Percentiles rank a stretch among this genome's conserved stretches.
These are phyloP conservation scores for Spodoptera exigua DNA, from an alignment of 2,888 invertebrate species.

Conservation along the genomic window DNA sequence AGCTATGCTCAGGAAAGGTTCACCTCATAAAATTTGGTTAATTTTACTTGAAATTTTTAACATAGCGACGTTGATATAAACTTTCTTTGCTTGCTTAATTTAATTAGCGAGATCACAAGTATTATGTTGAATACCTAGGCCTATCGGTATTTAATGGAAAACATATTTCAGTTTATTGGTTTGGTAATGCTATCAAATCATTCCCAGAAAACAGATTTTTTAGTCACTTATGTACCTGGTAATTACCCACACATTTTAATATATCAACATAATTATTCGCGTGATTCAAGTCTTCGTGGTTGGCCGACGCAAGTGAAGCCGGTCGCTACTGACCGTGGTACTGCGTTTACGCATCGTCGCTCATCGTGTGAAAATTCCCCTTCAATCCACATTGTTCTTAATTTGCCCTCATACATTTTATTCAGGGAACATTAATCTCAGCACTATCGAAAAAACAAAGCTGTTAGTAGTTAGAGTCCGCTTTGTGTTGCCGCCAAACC, in stretches of 20 bases:
- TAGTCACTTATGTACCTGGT: slow-evolving; percentile 38
- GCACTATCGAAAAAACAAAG: slow-evolving; percentile 35
- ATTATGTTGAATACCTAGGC: no score
- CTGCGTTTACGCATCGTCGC: slow-evolving; percentile 80
- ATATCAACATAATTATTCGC: slow-evolving; percentile 60
- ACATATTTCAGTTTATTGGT: no score
- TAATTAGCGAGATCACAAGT: no score
- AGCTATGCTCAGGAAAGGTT: no score
- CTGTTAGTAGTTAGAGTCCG: slow-evolving; percentile 12
- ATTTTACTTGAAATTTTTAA: no score
- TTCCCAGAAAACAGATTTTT: slow-evolving; percentile 29
- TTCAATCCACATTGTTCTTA: slow-evolving; percentile 78
- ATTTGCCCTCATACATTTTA: slow-evolving; percentile 74
- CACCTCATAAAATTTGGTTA: no score
- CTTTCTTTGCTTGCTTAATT: no score
- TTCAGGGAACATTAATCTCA: slow-evolving; percentile 61
- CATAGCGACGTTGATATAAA: no score
- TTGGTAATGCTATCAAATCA: slow-evolving; percentile 14
- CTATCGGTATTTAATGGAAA: no score
- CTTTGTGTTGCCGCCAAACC: slow-evolving; percentile 16
- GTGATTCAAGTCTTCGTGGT: slow-evolving; percentile 73
- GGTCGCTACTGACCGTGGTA: slow-evolving; percentile 80
- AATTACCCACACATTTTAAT: slow-evolving; percentile 55
- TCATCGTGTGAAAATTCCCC: slow-evolving; percentile 83
- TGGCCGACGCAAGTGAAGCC: slow-evolving; percentile 69